Percentiles rank a stretch among this genome's conserved stretches.
These are phyloP conservation scores for Hydrozoanthus gracilis DNA, from an alignment of 92 coral and sea anemone genomes.

Conservation along the genomic window DNA sequence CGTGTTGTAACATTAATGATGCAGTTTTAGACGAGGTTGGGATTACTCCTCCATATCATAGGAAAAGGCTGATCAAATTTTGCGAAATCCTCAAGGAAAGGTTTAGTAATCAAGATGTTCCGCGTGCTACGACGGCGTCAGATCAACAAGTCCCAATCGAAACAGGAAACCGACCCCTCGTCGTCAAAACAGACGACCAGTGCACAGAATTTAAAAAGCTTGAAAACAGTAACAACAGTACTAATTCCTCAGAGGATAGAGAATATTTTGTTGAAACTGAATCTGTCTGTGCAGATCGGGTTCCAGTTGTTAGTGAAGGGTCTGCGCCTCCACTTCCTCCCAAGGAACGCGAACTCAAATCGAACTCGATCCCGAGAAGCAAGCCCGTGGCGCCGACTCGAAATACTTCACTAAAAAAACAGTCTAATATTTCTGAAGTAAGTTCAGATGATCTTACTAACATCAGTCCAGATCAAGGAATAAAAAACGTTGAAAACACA, in stretches of 20 bases:
- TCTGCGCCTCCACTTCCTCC: conserved; percentile 65
- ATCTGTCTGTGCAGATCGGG: background rate
- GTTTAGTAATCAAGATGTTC: conserved; percentile 42
- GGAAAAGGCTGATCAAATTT: conserved; percentile 78
- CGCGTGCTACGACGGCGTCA: conserved; percentile 29
- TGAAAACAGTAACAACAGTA: background rate
- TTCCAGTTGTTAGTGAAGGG: background rate
- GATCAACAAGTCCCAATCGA: conserved; percentile 37
- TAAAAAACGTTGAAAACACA: background rate
- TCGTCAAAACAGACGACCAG: conserved; percentile 37
- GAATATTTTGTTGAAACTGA: conserved; percentile 1
- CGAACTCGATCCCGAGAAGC: conserved; percentile 4
- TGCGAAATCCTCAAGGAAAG: conserved; percentile 68
- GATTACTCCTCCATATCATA: conserved; percentile 83
- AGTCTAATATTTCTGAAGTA: background rate
- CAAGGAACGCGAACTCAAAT: conserved; percentile 13
- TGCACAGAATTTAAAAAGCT: background rate
- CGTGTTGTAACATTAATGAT: conserved; percentile 70
- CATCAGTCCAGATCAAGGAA: background rate
- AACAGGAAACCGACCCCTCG: conserved; percentile 53
- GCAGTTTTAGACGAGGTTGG: conserved; percentile 76
- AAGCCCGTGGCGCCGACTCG: conserved; percentile 59
- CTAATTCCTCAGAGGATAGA: background rate
- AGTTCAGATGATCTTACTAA: background rate
- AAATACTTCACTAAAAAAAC: conserved; percentile 57